Percentiles rank a stretch among this genome's conserved stretches.
These are phyloP conservation scores for Gadus chalcogrammus DNA, from an alignment of 2,113 vertebrate genomes.

Conservation along the genomic window DNA sequence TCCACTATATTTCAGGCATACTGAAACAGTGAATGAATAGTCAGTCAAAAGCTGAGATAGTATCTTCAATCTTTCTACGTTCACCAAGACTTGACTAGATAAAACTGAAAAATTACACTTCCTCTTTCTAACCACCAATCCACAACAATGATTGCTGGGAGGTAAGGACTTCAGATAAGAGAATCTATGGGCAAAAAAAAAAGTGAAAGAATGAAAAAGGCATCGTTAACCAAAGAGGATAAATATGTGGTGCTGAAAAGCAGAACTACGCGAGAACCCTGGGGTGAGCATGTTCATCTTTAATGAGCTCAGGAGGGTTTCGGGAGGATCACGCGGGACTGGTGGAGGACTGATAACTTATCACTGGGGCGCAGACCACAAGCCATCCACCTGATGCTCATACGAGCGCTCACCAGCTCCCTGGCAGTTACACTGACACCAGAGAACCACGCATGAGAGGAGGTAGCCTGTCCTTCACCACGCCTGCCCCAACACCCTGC, in stretches of 20 bases:
- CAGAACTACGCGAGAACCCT: not conserved
- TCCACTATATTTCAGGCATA: no score
- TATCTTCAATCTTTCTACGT: no score
- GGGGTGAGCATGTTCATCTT: not conserved
- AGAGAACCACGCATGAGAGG: conserved; percentile 14
- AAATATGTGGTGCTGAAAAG: no score
- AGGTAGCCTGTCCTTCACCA: not conserved
- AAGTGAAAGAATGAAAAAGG: not conserved
- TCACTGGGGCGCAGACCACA: conserved; percentile 57
- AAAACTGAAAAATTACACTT: no score
- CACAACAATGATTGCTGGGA: no score
- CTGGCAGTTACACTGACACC: conserved; percentile 48
- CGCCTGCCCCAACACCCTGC: not conserved
- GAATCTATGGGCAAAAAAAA: not conserved
- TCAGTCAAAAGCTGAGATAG: not conserved
- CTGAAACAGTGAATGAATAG: no score
- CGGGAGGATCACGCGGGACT: conserved; percentile 40
- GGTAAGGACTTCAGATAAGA: no score
- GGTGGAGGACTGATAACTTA: conserved; percentile 65
- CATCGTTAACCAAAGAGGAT: not conserved
- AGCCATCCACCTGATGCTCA: conserved; percentile 57
- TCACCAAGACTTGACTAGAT: no score
- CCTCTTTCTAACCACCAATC: no score
- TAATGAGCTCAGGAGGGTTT: conserved; percentile 40
- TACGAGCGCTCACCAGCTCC: conserved; percentile 39